These are phyloP conservation scores for Equus quagga DNA, from an alignment of 2,113 vertebrate genomes.

Conservation along the genomic window DNA sequence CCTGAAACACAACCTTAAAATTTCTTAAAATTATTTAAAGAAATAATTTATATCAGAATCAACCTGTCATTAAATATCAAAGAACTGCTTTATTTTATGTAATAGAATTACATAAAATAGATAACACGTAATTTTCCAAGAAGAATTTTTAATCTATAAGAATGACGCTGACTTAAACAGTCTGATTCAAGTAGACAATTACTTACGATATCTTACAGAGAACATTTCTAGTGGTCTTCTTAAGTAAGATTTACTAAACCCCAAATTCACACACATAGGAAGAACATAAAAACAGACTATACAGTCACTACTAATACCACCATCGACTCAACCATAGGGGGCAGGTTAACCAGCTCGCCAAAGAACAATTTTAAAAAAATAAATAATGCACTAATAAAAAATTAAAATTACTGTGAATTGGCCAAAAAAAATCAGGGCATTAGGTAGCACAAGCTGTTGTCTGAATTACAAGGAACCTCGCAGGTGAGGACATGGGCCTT, in stretches of 20 bases:
- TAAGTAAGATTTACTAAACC: background rate
- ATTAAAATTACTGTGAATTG: background rate
- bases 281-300: background rate
- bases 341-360: background rate
- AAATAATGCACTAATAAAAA: background rate
- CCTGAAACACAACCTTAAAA: background rate
- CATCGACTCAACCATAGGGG: background rate
- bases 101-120: background rate
- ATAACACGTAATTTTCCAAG: background rate
- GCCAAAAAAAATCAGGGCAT: accelerated
- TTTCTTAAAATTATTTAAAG: background rate
- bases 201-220: background rate
- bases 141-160: background rate
- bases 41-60: background rate
- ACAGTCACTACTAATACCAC: background rate
- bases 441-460: no score
- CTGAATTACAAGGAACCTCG: accelerated
- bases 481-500: background rate
- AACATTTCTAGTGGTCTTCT: background rate
- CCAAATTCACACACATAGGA: background rate
- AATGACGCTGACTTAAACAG: background rate
- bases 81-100: background rate
- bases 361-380: background rate
- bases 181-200: background rate
- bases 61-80: background rate